Evolutionary conservation across 2,797 vertebrate genomes (phyloP).

Genomic region (Pempheris klunzingeri): DNA sequence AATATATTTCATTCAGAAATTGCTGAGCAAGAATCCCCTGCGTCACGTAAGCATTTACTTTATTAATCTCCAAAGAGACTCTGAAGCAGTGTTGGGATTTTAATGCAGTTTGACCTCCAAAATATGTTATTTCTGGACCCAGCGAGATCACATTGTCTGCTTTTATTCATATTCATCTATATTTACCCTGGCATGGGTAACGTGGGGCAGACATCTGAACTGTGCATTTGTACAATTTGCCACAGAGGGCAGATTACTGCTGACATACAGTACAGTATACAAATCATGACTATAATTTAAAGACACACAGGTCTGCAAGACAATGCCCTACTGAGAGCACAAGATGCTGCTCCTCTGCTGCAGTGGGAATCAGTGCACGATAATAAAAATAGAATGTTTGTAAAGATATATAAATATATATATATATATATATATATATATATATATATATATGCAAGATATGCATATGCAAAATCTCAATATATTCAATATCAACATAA

Average conservation of each 20-base stretch:
- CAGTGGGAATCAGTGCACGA: not conserved
- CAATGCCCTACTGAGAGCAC: not conserved
- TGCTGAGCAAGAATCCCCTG: conserved; percentile 41
- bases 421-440: too few species aligned
- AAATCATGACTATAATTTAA: conserved; percentile 32
- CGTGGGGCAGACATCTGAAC: not conserved
- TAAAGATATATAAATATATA: not conserved
- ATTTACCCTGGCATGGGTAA: not conserved
- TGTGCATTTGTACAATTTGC: conserved; percentile 14
- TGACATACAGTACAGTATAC: not conserved
- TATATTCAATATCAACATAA: not conserved
- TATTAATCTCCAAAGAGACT: conserved; percentile 48
- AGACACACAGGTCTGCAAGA: not conserved
- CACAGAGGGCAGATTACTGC: conserved; percentile 45
- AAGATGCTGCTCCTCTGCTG: not conserved
- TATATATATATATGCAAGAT: too few species aligned
- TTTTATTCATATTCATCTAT: conserved; percentile 13
- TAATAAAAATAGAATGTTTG: not conserved
- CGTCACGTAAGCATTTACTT: conserved; percentile 44
- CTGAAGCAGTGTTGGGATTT: conserved; percentile 18
- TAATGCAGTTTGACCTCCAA: conserved; percentile 52
- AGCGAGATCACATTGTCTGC: conserved; percentile 3
- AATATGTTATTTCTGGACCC: conserved; percentile 33
- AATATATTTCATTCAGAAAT: conserved; percentile 37
- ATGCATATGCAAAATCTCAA: too few species aligned